A percentile compares a stretch with the other conserved stretches of the same genome.
Conservation (phyloP, 2,797 vertebrate genomes). For the Scolopax rusticola region DNA sequence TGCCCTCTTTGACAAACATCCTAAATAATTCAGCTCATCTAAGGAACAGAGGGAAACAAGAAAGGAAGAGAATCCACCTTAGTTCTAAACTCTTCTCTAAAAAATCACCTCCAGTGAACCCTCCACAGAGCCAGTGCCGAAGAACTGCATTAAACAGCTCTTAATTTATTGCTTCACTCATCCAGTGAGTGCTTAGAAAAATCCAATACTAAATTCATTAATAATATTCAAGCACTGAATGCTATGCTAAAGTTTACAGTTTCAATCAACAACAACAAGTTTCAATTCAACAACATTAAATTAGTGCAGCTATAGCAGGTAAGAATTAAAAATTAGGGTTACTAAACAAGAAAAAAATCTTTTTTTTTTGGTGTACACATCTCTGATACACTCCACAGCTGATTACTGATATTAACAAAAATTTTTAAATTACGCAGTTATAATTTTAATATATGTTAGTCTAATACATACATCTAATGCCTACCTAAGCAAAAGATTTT, state of each 20-base stretch:
- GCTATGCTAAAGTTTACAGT: constrained; percentile 25
- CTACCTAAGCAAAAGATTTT: neutral
- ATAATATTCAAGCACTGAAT: constrained; percentile 48
- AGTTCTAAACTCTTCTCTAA: neutral
- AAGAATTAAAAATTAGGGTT: constrained; percentile 9
- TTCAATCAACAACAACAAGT: neutral
- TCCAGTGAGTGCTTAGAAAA: constrained; percentile 43
- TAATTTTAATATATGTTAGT: neutral
- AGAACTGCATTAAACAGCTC: constrained; percentile 30
- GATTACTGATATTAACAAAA: neutral
- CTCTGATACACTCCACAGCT: neutral
- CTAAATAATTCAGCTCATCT: neutral
- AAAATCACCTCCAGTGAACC: neutral
- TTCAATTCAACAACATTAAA: constrained; percentile 29
- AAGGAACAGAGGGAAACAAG: neutral
- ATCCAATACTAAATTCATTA: constrained; percentile 67
- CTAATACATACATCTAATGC: neutral
- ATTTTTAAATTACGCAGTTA: neutral
- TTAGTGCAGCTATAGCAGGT: neutral
- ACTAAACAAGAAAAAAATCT: neutral
- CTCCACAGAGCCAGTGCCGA: neutral
- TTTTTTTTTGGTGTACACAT: neutral
- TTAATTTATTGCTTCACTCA: constrained; percentile 53
- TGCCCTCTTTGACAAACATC: neutral
- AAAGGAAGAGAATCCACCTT: neutral